phyloP scores from a whole-genome alignment of 2,797 vertebrate genomes.

The Moxostoma hubbsi region DNA sequence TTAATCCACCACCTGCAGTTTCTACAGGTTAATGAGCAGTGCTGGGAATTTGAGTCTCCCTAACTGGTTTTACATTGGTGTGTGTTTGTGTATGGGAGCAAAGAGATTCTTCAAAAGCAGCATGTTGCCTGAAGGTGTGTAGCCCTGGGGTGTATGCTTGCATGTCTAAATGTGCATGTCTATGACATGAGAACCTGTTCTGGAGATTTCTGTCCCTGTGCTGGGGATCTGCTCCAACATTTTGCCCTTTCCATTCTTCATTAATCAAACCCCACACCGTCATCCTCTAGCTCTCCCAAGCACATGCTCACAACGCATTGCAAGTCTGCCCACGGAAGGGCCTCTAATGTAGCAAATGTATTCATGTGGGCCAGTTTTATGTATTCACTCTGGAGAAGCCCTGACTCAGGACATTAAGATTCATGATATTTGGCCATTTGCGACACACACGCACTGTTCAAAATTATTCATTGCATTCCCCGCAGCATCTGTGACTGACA shows the following conservation, averaged over 20 bases:
- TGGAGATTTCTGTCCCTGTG: slow-evolving; percentile 11
- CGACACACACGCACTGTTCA: slow-evolving; percentile 66
- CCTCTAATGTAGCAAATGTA: slow-evolving; percentile 77
- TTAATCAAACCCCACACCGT: slow-evolving; percentile 68
- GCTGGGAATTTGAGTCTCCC: slow-evolving; percentile 57
- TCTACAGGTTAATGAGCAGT: slow-evolving; percentile 80
- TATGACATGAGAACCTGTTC: slow-evolving; percentile 28
- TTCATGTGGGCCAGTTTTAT: slow-evolving; percentile 78
- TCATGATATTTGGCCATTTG: slow-evolving; percentile 73
- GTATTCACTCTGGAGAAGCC: slow-evolving; percentile 72
- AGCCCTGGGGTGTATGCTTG: slow-evolving; percentile 58
- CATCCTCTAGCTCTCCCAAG: slow-evolving; percentile 16
- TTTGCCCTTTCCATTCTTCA: slow-evolving; percentile 62
- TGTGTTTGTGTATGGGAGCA: slow-evolving; percentile 60
- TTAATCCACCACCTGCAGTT: slow-evolving; percentile 54
- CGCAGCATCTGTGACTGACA: slow-evolving; percentile 67
- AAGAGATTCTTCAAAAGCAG: slow-evolving; percentile 61
- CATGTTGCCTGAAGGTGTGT: slow-evolving; percentile 59
- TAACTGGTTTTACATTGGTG: slow-evolving; percentile 61
- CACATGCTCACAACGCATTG: slow-evolving; percentile 67
- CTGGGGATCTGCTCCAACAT: slow-evolving; percentile 25
- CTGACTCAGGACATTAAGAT: slow-evolving; percentile 68
- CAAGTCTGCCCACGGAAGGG: slow-evolving; percentile 77
- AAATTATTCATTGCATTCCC: slow-evolving; percentile 76
- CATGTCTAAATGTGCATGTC: slow-evolving; percentile 44